Evolutionary conservation across 2,797 vertebrate species (phyloP).

Genomic region (Ficedula albicollis): DNA sequence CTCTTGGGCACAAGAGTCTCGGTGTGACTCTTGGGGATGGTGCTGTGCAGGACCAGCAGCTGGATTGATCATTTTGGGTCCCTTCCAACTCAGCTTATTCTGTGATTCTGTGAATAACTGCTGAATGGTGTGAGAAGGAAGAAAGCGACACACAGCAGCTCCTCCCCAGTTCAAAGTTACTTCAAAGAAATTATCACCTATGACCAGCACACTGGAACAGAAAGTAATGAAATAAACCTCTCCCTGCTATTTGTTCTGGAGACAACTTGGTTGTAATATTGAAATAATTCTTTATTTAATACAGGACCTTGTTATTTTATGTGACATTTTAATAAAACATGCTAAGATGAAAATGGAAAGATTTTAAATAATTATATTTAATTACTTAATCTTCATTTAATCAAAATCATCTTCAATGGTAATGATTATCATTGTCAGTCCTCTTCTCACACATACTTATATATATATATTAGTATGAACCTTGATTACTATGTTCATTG

Average conservation of each 20-base stretch:
- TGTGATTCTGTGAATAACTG: neutral
- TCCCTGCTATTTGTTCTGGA: neutral
- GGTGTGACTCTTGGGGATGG: neutral
- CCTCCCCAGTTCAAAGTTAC: neutral
- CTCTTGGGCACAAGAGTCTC: neutral
- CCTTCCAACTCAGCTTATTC: neutral
- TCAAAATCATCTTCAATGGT: constrained; percentile 27
- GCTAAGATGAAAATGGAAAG: neutral
- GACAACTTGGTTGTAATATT: neutral
- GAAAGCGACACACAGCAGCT: neutral
- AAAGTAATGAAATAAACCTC: neutral
- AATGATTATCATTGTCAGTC: constrained; percentile 38
- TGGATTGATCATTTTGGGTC: neutral
- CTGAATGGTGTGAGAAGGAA: neutral
- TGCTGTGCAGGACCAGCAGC: neutral
- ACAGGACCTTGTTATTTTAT: neutral
- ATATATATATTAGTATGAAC: constrained; percentile 1
- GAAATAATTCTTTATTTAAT: neutral
- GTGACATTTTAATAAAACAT: constrained; percentile 38
- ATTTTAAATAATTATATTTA: constrained; percentile 42
- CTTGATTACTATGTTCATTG: neutral
- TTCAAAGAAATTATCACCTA: neutral
- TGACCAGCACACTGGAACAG: neutral
- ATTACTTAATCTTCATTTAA: constrained; percentile 51
- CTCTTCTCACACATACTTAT: constrained; percentile 7